These are phyloP conservation scores for Tretioscincus oriximinensis DNA, from an alignment of 2,113 vertebrate genomes.

Conservation along the genomic window DNA sequence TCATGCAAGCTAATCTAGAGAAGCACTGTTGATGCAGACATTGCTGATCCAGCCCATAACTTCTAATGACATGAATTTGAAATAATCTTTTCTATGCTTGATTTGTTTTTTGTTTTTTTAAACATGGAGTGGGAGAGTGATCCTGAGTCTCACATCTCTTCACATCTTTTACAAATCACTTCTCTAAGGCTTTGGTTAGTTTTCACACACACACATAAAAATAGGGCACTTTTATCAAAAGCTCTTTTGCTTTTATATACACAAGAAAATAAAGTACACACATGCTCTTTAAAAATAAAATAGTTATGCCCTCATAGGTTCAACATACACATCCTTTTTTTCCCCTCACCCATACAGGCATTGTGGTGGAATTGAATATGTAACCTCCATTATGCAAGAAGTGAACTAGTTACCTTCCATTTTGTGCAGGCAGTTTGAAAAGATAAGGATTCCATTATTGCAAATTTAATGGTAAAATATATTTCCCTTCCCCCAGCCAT, in stretches of 20 bases:
- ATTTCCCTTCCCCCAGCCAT: slow-evolving; percentile 47
- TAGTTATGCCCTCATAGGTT: neutral
- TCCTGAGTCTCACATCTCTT: neutral
- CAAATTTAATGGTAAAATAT: slow-evolving; percentile 58
- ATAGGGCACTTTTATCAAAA: neutral
- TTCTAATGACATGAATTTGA: neutral
- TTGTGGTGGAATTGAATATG: slow-evolving; percentile 54
- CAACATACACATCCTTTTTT: fast-evolving
- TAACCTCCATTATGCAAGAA: slow-evolving; percentile 57
- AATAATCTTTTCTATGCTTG: neutral
- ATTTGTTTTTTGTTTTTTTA: neutral
- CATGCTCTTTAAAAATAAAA: neutral
- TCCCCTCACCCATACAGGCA: neutral
- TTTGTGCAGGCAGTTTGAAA: slow-evolving; percentile 59
- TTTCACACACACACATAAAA: neutral
- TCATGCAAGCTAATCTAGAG: too few relatives aligned
- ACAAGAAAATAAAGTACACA: neutral
- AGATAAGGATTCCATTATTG: slow-evolving; percentile 66
- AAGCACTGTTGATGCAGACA: too few relatives aligned
- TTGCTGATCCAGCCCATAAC: too few relatives aligned
- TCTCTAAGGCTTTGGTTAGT: neutral
- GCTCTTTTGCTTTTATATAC: neutral
- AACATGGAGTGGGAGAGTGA: too few relatives aligned
- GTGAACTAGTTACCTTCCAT: slow-evolving; percentile 58
- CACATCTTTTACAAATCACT: neutral